phyloP scores from a whole-genome alignment of 2,888 invertebrate species.

The Limenitis camilla region DNA sequence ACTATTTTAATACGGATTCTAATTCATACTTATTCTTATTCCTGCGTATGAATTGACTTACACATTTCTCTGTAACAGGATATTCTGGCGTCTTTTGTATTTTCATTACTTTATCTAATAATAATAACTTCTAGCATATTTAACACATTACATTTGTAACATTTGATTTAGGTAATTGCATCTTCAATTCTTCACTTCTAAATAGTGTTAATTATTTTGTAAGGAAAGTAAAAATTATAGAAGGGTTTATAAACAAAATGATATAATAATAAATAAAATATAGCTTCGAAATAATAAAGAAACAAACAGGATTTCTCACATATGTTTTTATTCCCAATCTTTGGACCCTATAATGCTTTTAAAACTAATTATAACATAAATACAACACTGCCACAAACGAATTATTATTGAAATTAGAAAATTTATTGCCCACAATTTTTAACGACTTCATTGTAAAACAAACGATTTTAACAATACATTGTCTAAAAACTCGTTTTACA shows the following conservation, averaged over 20 bases:
- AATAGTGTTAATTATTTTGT: no score
- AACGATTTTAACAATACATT: constrained; percentile 30
- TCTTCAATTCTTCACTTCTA: no score
- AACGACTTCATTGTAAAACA: constrained; percentile 42
- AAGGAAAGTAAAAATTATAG: no score
- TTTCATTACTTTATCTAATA: no score
- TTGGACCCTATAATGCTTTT: constrained; percentile 83
- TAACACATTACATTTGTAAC: no score
- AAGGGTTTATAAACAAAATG: neutral
- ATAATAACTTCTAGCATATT: no score
- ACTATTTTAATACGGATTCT: no score
- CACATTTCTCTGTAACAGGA: no score
- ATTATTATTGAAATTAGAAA: constrained; percentile 47
- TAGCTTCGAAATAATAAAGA: constrained; percentile 35
- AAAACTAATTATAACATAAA: constrained; percentile 76
- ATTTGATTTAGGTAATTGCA: no score
- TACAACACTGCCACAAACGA: constrained; percentile 68
- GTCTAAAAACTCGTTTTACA: constrained; percentile 44
- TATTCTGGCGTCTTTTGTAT: no score
- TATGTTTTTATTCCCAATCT: constrained; percentile 82
- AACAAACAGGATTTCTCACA: constrained; percentile 72
- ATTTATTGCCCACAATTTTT: constrained; percentile 36
- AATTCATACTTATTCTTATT: no score
- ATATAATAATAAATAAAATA: constrained; percentile 1
- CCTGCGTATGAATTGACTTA: no score